Evolutionary conservation across 2,113 vertebrate genomes (phyloP), one percentile per base, ranked within the genome.

Genomic region (Rutilus rutilus): DNA sequence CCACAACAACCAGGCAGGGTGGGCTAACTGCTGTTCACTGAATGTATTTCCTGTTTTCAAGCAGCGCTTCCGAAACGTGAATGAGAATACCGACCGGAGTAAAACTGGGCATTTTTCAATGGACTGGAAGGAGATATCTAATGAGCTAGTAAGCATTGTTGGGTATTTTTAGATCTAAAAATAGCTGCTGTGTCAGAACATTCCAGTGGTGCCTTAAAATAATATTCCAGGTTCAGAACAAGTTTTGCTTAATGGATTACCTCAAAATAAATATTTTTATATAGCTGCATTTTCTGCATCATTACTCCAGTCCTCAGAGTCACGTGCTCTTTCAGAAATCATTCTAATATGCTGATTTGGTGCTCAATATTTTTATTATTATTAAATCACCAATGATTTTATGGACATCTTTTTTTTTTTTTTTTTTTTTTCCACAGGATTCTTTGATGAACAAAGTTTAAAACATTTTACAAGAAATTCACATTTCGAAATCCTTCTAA

Each of bases 1-100:
- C 87, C 57, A 14, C 36, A 73, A 69, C 62, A 83, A 74, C 83
- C 30, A 23, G 47, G 87, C 88, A 89, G 82, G 76, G 88, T 52
- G 83, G 77, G 86, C 74, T 81, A 33, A 65, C 75, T 64, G 57
- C 57, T 45, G 60, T 71, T 87, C 67, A 64, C 82, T 86, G 30
- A 57, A 73, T 85, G 50, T 73, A 86, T 80, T 92, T 92, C 90
- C 93, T 92, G 90, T 91, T 92, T 92, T 91, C 76, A 76, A 86
- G 82, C 69, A 59, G 65, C 39, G 87, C 45, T 83, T 87, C 74
- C 52, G 71, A 87, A 87, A 87, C 87, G 92, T 89, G 90, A 92
- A 90, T 91, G 89, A 91, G 77, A 69, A 82, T 14, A 25, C 10
- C 45, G 84, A 64, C 42, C 25, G 12, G 52, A 36, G 17, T 30